Conservation (phyloP, 2,888 invertebrate species). For the Caenorhabditis sp. region DNA sequence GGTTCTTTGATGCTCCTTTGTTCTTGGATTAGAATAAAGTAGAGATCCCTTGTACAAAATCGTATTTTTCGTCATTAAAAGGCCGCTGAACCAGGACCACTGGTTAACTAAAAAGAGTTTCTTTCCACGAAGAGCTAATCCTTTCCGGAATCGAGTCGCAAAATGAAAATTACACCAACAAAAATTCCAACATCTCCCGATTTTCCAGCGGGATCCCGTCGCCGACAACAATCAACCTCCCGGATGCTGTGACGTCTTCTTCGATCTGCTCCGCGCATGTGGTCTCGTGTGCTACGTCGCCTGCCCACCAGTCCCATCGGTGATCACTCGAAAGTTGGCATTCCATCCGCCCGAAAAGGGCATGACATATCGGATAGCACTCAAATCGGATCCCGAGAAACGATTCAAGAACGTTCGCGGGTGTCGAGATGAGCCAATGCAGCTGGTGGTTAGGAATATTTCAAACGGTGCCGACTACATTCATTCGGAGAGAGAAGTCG, state of each 20-base stretch:
- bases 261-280: conserved; percentile 59
- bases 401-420: conserved; percentile 45
- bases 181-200: not conserved
- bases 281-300: conserved; percentile 73
- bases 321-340: conserved; percentile 77
- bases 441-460: conserved; percentile 47
- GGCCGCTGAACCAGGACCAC: too few species aligned
- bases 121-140: too few species aligned
- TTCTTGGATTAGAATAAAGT: too few species aligned
- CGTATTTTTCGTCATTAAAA: too few species aligned
- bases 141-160: too few species aligned
- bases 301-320: conserved; percentile 78
- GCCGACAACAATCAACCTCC: conserved; percentile 31
- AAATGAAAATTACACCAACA: too few species aligned
- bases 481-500: conserved; percentile 41
- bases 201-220: conserved; percentile 31
- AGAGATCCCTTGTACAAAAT: too few species aligned
- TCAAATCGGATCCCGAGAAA: conserved; percentile 52
- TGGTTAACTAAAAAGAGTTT: too few species aligned
- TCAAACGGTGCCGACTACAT: conserved; percentile 39
- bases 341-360: conserved; percentile 77
- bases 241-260: conserved; percentile 64
- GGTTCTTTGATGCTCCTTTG: too few species aligned
- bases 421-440: conserved; percentile 46
- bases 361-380: conserved; percentile 51